A percentile compares a stretch with the other conserved stretches of the same genome.
Evolutionary conservation across 1,140 invertebrate genomes (phyloP).

Genomic region (Venustaconcha ellipsiformis): DNA sequence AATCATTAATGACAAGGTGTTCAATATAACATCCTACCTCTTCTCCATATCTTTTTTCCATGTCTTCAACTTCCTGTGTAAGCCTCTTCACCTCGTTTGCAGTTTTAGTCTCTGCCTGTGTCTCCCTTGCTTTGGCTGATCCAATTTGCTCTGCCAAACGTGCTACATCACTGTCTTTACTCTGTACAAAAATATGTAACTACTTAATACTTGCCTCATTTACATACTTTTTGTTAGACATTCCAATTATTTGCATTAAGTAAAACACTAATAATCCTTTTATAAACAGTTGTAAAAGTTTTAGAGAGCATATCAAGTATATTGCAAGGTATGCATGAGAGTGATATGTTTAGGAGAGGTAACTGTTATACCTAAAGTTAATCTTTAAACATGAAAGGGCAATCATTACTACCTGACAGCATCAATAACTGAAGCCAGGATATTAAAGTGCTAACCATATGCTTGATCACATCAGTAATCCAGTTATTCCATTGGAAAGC

Average conservation of each 20-base stretch:
- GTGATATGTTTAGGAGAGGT: neutral
- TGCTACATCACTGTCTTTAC: slow-evolving; percentile 44
- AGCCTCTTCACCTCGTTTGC: slow-evolving; percentile 38
- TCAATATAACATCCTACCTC: slow-evolving; percentile 14
- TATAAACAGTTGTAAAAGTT: neutral
- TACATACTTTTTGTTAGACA: neutral
- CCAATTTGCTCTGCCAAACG: slow-evolving; percentile 51
- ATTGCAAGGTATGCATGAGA: neutral
- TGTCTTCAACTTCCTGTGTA: slow-evolving; percentile 38
- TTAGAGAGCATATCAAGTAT: neutral
- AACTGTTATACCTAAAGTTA: no score
- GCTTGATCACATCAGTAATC: no score
- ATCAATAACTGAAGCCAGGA: no score
- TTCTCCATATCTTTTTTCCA: slow-evolving; percentile 32
- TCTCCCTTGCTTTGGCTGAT: slow-evolving; percentile 42
- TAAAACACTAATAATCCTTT: neutral
- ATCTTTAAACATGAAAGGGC: no score
- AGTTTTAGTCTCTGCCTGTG: slow-evolving; percentile 40
- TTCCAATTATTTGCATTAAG: no score
- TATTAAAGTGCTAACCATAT: no score
- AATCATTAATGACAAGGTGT: no score
- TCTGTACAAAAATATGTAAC: slow-evolving; percentile 23
- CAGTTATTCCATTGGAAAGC: no score
- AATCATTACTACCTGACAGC: no score
- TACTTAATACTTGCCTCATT: neutral